Conservation (phyloP, 1,140 invertebrate genomes). For the Saccostrea cuccullata region DNA sequence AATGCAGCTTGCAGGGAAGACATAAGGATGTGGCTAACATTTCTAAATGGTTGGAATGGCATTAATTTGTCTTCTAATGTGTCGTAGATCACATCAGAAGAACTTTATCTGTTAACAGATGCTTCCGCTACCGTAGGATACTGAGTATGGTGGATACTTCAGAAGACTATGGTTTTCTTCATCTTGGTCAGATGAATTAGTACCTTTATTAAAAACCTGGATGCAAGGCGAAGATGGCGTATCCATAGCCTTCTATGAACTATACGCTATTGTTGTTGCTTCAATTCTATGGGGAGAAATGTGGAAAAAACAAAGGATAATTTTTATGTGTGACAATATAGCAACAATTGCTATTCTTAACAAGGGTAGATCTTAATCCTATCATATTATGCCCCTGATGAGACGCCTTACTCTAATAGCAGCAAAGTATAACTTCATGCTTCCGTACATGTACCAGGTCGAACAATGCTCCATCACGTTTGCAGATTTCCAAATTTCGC, state of each 20-base stretch:
- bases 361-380: too few relatives aligned
- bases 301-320: too few relatives aligned
- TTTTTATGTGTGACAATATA: too few relatives aligned
- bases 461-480: slow-evolving; percentile 39
- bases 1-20: slow-evolving; percentile 36
- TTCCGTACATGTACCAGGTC: slow-evolving; percentile 35
- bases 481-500: slow-evolving; percentile 45
- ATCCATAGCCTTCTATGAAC: slow-evolving; percentile 45
- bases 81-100: neutral
- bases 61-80: neutral
- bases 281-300: slow-evolving; percentile 51
- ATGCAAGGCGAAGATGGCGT: neutral
- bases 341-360: slow-evolving; percentile 47
- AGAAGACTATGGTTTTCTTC: slow-evolving; percentile 47
- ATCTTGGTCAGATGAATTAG: too few relatives aligned
- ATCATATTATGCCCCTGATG: slow-evolving; percentile 49
- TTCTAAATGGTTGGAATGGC: slow-evolving; percentile 42
- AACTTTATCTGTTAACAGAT: neutral
- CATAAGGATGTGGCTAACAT: slow-evolving; percentile 45
- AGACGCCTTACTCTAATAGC: neutral
- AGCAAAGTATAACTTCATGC: too few relatives aligned
- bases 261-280: slow-evolving; percentile 52
- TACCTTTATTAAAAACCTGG: neutral
- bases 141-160: slow-evolving; percentile 43
- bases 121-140: slow-evolving; percentile 34